phyloP scores from a whole-genome alignment of 2,113 vertebrate species.

The Scomber japonicus region DNA sequence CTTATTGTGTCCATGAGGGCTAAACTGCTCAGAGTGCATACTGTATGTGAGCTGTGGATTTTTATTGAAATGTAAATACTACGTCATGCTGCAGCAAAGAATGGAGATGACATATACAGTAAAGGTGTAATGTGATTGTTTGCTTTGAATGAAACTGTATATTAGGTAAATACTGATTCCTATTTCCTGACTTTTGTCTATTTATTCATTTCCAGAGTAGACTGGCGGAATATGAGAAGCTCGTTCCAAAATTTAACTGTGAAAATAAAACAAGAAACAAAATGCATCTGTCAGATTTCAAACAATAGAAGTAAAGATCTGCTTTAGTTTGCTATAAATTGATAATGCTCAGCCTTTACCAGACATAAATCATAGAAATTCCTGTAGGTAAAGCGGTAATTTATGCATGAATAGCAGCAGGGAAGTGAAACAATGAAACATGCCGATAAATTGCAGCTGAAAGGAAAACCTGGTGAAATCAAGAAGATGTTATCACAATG shows the following conservation, averaged over 20 bases:
- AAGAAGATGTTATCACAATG: neutral
- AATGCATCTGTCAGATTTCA: neutral
- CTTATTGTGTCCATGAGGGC: slow-evolving; percentile 48
- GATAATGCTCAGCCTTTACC: slow-evolving; percentile 12
- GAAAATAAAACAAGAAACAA: neutral
- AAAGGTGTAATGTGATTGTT: slow-evolving; percentile 15
- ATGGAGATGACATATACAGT: slow-evolving; percentile 5
- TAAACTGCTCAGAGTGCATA: slow-evolving; percentile 18
- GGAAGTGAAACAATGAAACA: slow-evolving; percentile 23
- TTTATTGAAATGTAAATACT: slow-evolving; percentile 72
- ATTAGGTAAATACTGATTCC: neutral
- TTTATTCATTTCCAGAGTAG: slow-evolving; percentile 26
- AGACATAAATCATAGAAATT: slow-evolving; percentile 45
- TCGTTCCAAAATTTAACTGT: neutral
- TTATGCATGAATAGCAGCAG: slow-evolving; percentile 37
- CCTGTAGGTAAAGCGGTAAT: slow-evolving; percentile 32
- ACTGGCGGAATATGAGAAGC: neutral
- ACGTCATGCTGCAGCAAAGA: slow-evolving; percentile 31
- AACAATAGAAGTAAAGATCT: slow-evolving; percentile 13
- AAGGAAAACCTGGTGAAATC: slow-evolving; percentile 11
- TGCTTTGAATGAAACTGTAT: slow-evolving; percentile 34
- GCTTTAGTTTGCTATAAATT: slow-evolving; percentile 14
- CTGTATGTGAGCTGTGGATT: slow-evolving; percentile 11
- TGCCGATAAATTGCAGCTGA: slow-evolving; percentile 17
- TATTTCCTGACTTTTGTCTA: neutral